Conservation (phyloP, 2,797 vertebrate species). For the Siniperca scherzeri region DNA sequence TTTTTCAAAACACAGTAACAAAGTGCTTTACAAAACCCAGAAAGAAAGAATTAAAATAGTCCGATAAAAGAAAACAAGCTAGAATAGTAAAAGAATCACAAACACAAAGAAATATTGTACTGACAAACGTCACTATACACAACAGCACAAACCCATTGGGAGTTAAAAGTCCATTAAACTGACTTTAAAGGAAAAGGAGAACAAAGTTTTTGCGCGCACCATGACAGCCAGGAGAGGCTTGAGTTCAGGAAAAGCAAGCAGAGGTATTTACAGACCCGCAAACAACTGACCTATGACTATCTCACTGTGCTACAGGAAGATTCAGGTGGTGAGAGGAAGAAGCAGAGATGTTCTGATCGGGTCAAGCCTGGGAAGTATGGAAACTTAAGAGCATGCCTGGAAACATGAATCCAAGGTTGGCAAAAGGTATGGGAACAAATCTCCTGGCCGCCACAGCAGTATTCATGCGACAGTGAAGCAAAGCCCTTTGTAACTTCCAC, state of each 20-base stretch:
- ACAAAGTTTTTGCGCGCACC: background rate
- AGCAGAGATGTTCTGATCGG: background rate
- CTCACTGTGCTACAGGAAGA: slow-evolving; percentile 13
- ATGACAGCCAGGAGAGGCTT: background rate
- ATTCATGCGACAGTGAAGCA: background rate
- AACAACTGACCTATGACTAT: slow-evolving; percentile 13
- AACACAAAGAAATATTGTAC: background rate
- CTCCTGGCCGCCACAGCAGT: background rate
- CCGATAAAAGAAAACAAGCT: background rate
- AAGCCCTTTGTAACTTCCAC: background rate
- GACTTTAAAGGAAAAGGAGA: background rate
- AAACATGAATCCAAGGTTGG: slow-evolving; percentile 8
- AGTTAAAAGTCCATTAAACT: background rate
- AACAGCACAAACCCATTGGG: background rate
- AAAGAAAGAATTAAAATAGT: background rate
- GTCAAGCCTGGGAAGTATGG: background rate
- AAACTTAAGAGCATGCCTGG: background rate
- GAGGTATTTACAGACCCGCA: slow-evolving; percentile 33
- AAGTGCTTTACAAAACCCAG: slow-evolving; percentile 23
- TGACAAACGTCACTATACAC: background rate
- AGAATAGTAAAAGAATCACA: background rate
- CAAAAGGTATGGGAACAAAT: background rate
- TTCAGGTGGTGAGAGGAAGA: slow-evolving; percentile 6
- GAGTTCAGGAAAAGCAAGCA: slow-evolving; percentile 5
- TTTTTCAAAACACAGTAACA: slow-evolving; percentile 9